Evolutionary conservation across 2,797 vertebrate genomes (phyloP), one percentile per base, ranked within the genome.

Genomic region (Orientallactaga sibirica): DNA sequence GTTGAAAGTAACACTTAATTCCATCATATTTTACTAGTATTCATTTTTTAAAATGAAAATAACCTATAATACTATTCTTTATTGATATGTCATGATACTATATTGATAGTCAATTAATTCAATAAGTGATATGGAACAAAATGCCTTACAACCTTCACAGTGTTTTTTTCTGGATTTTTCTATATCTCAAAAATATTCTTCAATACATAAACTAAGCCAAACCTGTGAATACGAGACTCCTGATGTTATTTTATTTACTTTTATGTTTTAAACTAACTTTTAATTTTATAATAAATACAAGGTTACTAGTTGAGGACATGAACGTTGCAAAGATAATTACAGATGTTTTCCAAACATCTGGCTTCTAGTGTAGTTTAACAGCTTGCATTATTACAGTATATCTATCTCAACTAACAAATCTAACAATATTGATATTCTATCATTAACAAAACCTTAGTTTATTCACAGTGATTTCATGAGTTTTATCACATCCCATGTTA

Each of bases 181-280:
- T 93, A 5, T 1, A 92, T 86, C 29, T 10, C 48, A 67, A 73
- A 91, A 95, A 73, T 52, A 83, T n/a, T 67, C n/a, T 91, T 76
- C 15, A 41, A 48, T 68, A 77, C 27, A 96, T 76, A 85, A 89
- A 52, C 29, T 61, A 48, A 78, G 19, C 75, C 24, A 77, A 71
- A 20, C 86, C 27, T n/a, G 61, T 73, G 29, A 84, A 86, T 48
- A 6, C 78, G 70, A 94, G 11, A 76, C 3, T 76, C 55, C 82
- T 70, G 24, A 3, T 61, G 58, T 27, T 33, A 76, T 52, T 93
- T 88, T 85, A 68, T 43, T 64, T 62, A 33, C 27, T 91, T 18
- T 67, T 76, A 91, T 64, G 18, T 81, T 91, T 94, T 64, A 48
- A 76, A 80, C 86, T 95, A 83, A 15, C 24, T 73, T 92, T 77